These are phyloP conservation scores for Theretra japonica DNA, from an alignment of 2,888 invertebrate species.

Conservation along the genomic window DNA sequence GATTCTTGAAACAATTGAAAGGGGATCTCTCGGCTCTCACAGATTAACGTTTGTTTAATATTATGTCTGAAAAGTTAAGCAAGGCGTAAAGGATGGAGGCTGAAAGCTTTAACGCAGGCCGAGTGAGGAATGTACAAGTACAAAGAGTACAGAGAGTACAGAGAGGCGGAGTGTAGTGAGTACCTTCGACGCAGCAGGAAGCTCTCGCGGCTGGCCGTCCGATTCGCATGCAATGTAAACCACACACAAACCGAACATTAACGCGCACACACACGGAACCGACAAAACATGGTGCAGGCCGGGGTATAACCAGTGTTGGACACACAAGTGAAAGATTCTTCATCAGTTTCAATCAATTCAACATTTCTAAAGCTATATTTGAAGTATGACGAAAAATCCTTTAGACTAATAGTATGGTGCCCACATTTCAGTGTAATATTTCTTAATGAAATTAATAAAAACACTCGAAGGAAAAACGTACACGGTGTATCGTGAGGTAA, in stretches of 20 bases:
- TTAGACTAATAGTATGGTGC: too few relatives aligned
- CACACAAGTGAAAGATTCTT: too few relatives aligned
- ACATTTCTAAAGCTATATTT: neutral
- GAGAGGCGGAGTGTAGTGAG: neutral
- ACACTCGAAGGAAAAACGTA: too few relatives aligned
- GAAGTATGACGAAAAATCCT: neutral
- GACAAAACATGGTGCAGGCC: neutral
- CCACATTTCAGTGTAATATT: too few relatives aligned
- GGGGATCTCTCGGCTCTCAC: too few relatives aligned
- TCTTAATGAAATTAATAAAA: too few relatives aligned
- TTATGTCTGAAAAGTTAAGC: neutral
- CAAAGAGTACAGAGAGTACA: too few relatives aligned
- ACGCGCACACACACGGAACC: slow-evolving; percentile 44
- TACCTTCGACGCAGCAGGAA: slow-evolving; percentile 82
- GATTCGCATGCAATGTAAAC: slow-evolving; percentile 79
- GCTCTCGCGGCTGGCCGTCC: slow-evolving; percentile 76
- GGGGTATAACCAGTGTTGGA: slow-evolving; percentile 7
- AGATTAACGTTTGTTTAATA: too few relatives aligned
- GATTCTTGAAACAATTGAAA: too few relatives aligned
- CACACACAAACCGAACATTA: slow-evolving; percentile 60
- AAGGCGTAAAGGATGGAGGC: neutral
- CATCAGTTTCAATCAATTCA: too few relatives aligned
- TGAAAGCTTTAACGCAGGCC: neutral
- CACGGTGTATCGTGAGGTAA: too few relatives aligned
- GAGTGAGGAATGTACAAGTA: neutral